Evolutionary conservation across 2,113 vertebrate species (phyloP).

Genomic region (Hiodon alosoides): DNA sequence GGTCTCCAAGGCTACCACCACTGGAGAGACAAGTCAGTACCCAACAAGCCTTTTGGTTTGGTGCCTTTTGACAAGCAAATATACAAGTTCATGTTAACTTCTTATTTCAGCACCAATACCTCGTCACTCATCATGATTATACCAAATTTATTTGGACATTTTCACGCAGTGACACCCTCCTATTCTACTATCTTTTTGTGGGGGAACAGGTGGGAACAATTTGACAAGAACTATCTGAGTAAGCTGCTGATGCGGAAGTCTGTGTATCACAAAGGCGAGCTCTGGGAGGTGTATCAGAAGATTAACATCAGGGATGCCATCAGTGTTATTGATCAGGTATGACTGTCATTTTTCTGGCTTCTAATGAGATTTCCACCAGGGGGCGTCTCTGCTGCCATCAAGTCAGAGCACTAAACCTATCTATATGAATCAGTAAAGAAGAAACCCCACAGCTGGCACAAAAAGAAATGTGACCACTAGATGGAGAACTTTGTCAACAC

Average conservation of each 20-base stretch:
- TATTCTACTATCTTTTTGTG: background rate
- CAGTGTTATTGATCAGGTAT: slow-evolving; percentile 90
- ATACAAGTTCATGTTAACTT: background rate
- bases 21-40: slow-evolving; percentile 91
- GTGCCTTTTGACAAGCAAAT: background rate
- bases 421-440: no score
- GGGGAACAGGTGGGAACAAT: slow-evolving; percentile 84
- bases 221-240: slow-evolving; percentile 94
- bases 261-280: slow-evolving; percentile 85
- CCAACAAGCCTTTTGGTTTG: no score
- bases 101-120: background rate
- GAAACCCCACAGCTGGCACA: no score
- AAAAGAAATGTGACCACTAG: slow-evolving; percentile 18
- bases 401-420: background rate
- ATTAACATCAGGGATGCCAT: slow-evolving; percentile 95
- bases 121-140: background rate
- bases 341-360: background rate
- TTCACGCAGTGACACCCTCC: background rate
- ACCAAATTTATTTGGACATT: background rate
- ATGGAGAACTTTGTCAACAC: slow-evolving; percentile 20
- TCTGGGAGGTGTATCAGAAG: slow-evolving; percentile 97
- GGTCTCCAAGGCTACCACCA: slow-evolving; percentile 93
- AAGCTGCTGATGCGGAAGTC: slow-evolving; percentile 87
- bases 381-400: background rate
- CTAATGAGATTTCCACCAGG: background rate